Percentiles rank a stretch among this genome's conserved stretches.
phyloP scores from a whole-genome alignment of 2,113 vertebrate genomes.

The Bubo scandiacus region DNA sequence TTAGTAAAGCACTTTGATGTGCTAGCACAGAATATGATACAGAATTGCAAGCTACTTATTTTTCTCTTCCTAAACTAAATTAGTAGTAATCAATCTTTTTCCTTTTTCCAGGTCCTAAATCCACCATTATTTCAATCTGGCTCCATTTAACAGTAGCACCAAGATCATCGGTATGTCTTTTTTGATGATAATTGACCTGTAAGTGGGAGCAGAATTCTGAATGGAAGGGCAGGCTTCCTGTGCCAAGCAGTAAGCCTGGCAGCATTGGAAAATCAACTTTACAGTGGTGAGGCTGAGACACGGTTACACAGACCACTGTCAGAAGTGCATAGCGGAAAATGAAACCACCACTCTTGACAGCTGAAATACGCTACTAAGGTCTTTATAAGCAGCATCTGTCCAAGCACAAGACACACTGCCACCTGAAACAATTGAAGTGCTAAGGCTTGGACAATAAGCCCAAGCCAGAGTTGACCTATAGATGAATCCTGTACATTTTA shows the following conservation, averaged over 20 bases:
- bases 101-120: background rate
- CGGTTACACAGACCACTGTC: background rate
- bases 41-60: background rate
- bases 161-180: background rate
- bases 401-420: background rate
- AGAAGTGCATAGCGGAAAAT: background rate
- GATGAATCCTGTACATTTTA: no score
- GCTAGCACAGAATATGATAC: background rate
- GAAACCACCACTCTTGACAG: background rate
- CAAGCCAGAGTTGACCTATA: no score
- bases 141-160: background rate
- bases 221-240: background rate
- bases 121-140: background rate
- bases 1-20: background rate
- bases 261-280: background rate
- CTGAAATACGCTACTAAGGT: background rate
- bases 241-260: background rate
- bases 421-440: background rate
- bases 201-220: background rate
- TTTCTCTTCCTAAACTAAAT: background rate
- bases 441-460: no score
- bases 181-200: background rate
- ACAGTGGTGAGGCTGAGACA: background rate
- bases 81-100: background rate
- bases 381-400: background rate